Evolutionary conservation across 2,888 invertebrate species (phyloP).

Genomic region (Lasioglossum oenotherae): DNA sequence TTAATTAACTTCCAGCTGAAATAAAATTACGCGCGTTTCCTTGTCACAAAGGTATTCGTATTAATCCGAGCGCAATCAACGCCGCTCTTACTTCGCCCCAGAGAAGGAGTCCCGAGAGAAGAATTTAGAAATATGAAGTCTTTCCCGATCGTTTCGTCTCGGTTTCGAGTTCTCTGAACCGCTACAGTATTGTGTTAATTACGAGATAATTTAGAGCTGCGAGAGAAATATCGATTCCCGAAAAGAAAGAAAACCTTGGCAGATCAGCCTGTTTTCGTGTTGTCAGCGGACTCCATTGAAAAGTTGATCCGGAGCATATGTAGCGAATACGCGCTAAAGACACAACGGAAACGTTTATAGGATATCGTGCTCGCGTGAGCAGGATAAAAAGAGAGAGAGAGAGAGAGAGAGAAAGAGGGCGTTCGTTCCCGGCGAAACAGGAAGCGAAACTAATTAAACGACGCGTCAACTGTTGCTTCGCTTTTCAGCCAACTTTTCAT

Average conservation of each 20-base stretch:
- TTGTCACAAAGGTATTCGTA: constrained; percentile 3
- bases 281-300: constrained; percentile 20
- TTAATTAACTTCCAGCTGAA: background rate
- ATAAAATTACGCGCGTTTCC: background rate
- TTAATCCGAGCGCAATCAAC: background rate
- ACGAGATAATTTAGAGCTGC: no score
- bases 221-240: background rate
- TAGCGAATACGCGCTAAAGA: constrained; percentile 3
- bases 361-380: background rate
- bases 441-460: constrained; percentile 55
- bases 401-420: background rate
- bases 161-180: no score
- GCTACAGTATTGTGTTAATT: no score
- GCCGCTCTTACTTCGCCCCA: background rate
- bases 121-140: background rate
- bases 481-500: constrained; percentile 51
- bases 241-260: background rate
- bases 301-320: constrained; percentile 16
- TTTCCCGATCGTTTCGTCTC: background rate
- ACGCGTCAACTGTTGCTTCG: constrained; percentile 56
- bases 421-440: constrained; percentile 6
- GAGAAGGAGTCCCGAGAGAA: background rate
- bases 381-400: background rate
- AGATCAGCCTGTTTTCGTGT: background rate
- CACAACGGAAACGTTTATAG: constrained; percentile 27